phyloP scores from a whole-genome alignment of 2,888 invertebrate species.

The Idaea aversata region DNA sequence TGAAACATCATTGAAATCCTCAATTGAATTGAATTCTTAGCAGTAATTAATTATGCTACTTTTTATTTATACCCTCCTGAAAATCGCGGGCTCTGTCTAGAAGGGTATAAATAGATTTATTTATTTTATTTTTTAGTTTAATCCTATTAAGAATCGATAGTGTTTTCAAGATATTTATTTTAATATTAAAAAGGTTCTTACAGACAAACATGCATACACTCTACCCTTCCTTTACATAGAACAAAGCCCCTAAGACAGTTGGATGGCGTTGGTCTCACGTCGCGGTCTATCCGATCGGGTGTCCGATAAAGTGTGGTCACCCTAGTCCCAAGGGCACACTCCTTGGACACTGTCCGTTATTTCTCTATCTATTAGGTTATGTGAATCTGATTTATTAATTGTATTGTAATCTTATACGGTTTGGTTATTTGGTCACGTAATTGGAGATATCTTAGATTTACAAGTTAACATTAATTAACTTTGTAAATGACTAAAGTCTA shows the following conservation, averaged over 20 bases:
- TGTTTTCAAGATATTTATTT: too few relatives aligned
- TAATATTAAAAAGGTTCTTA: neutral
- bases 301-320: conserved; percentile 69
- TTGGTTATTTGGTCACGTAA: neutral
- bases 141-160: neutral
- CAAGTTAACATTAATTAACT: too few relatives aligned
- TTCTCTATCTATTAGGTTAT: neutral
- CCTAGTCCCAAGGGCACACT: conserved; percentile 53
- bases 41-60: too few relatives aligned
- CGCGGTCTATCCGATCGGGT: conserved; percentile 55
- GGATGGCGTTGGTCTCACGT: conserved; percentile 32
- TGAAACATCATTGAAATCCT: too few relatives aligned
- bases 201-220: conserved; percentile 14
- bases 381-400: conserved; percentile 3
- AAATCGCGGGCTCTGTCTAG: neutral
- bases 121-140: neutral
- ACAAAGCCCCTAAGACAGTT: conserved; percentile 35
- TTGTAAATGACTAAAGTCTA: too few relatives aligned
- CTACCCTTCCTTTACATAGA: conserved; percentile 18
- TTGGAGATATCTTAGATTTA: neutral
- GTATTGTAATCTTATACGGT: neutral
- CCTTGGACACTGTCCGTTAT: conserved; percentile 24
- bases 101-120: neutral
- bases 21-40: too few relatives aligned
- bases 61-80: too few relatives aligned